Conservation (phyloP, 2,113 vertebrate species). For the Mellivora capensis region DNA sequence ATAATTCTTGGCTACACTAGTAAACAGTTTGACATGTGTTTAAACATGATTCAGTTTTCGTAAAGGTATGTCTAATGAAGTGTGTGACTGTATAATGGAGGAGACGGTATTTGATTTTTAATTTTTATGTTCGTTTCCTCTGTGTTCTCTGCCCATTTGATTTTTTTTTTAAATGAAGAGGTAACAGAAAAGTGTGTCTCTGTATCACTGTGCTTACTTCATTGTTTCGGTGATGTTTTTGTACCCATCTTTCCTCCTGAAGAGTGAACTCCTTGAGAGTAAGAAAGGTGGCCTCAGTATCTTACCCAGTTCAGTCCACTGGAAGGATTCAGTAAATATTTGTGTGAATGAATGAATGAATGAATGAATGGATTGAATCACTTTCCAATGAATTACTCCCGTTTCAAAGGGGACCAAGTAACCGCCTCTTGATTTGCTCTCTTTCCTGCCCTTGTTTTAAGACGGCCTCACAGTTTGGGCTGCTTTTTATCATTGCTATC, state of each 20-base stretch:
- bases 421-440: conserved; percentile 55
- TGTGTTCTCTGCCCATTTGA: conserved; percentile 50
- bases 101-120: conserved; percentile 55
- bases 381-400: conserved; percentile 44
- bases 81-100: conserved; percentile 67
- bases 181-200: background rate
- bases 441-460: conserved; percentile 67
- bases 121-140: conserved; percentile 62
- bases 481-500: conserved; percentile 78
- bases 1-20: conserved; percentile 60
- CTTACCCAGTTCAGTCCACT: background rate
- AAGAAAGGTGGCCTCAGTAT: background rate
- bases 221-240: background rate
- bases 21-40: conserved; percentile 75
- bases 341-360: conserved; percentile 38
- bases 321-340: background rate
- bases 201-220: background rate
- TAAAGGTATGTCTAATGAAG: conserved; percentile 69
- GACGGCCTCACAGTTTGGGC: conserved; percentile 69
- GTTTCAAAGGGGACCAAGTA: conserved; percentile 72
- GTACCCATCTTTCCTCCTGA: background rate
- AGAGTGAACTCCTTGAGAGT: background rate
- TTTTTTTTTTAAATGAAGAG: conserved; percentile 47
- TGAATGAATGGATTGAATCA: conserved; percentile 48
- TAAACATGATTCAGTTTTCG: conserved; percentile 62